Percentiles rank a stretch among this genome's conserved stretches.
Evolutionary conservation across 1,140 invertebrate genomes (phyloP).

Genomic region (Drosophila pruinosa): DNA sequence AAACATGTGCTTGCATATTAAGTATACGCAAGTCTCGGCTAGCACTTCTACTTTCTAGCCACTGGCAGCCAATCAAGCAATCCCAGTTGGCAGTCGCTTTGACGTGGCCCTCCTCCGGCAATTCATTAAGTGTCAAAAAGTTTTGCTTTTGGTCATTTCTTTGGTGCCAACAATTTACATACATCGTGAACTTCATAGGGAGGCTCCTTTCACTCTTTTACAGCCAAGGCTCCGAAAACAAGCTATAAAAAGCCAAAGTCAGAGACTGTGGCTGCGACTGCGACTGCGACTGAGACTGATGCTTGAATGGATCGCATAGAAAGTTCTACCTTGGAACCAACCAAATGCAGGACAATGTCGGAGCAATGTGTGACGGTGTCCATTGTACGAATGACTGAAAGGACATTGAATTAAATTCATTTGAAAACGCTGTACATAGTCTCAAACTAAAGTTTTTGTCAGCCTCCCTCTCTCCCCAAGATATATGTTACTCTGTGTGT

Average conservation of each 20-base stretch:
- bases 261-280: background rate
- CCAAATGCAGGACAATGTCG: slow-evolving; percentile 53
- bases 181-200: slow-evolving; percentile 48
- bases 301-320: slow-evolving; percentile 67
- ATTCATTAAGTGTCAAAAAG: slow-evolving; percentile 78
- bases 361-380: slow-evolving; percentile 30
- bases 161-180: slow-evolving; percentile 60
- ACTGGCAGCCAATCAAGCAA: slow-evolving; percentile 56
- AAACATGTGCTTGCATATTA: slow-evolving; percentile 67
- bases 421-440: slow-evolving; percentile 69
- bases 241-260: slow-evolving; percentile 54
- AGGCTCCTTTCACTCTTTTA: slow-evolving; percentile 19
- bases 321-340: slow-evolving; percentile 56
- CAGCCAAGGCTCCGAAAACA: slow-evolving; percentile 4
- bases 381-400: slow-evolving; percentile 75
- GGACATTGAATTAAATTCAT: slow-evolving; percentile 81
- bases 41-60: slow-evolving; percentile 65
- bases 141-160: slow-evolving; percentile 74
- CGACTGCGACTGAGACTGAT: slow-evolving; percentile 30
- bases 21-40: slow-evolving; percentile 28
- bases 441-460: slow-evolving; percentile 69
- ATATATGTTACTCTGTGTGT: background rate
- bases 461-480: background rate
- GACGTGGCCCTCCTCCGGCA: slow-evolving; percentile 16
- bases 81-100: slow-evolving; percentile 26